These are phyloP conservation scores for Anser cygnoides DNA, from an alignment of 2,113 vertebrate genomes.

Conservation along the genomic window DNA sequence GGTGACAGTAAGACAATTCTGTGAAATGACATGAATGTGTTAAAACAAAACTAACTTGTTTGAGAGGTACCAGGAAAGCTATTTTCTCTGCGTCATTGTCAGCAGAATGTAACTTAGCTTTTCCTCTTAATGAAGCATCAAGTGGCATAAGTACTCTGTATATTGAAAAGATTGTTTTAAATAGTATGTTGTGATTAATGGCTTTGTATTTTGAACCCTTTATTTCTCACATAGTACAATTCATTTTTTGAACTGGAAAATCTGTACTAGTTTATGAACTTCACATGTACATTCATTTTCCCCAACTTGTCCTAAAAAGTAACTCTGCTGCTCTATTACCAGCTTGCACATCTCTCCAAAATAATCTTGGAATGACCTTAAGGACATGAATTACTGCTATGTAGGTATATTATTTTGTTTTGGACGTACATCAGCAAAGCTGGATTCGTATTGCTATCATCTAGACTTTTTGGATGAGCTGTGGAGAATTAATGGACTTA, in stretches of 20 bases:
- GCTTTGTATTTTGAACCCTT: constrained; percentile 37
- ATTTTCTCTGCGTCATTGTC: constrained; percentile 1
- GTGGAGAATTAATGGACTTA: not conserved
- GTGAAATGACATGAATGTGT: constrained; percentile 40
- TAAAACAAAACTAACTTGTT: constrained; percentile 51
- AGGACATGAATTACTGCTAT: constrained; percentile 9
- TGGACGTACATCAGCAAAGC: constrained; percentile 28
- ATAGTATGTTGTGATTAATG: constrained; percentile 10
- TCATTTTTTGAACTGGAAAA: constrained; percentile 57
- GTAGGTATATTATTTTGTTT: not conserved
- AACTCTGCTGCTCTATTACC: constrained; percentile 9
- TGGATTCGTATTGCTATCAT: constrained; percentile 17
- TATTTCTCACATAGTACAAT: constrained; percentile 20
- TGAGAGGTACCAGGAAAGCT: constrained; percentile 38
- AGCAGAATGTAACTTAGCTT: constrained; percentile 28
- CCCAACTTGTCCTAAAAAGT: constrained; percentile 13
- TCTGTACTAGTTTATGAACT: not conserved
- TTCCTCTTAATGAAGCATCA: constrained; percentile 32
- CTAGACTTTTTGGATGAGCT: not conserved
- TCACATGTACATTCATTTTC: not conserved
- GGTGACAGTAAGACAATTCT: constrained; percentile 34
- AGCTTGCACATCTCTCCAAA: not conserved
- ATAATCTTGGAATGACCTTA: not conserved
- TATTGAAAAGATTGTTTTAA: constrained; percentile 38
- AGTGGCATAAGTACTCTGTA: constrained; percentile 1